Evolutionary conservation across 2,797 vertebrate genomes (phyloP).

Genomic region (Ceyx erithaca): DNA sequence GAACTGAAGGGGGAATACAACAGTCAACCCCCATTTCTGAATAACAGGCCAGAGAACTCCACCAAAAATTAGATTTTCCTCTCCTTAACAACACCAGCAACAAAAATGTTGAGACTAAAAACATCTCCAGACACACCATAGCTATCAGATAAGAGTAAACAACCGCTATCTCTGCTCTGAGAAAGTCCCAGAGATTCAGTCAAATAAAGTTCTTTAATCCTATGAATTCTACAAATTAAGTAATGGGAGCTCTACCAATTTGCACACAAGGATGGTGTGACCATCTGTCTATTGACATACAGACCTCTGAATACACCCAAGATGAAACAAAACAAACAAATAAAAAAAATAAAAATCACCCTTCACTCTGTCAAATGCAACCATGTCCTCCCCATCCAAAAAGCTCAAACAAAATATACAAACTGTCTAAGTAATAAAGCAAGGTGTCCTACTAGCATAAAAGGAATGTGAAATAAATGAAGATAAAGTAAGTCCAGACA

Average conservation of each 20-base stretch:
- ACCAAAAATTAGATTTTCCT: conserved; percentile 19
- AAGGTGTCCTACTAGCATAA: not conserved
- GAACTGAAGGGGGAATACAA: not conserved
- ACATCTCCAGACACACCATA: not conserved
- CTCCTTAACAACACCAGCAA: not conserved
- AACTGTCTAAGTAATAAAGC: not conserved
- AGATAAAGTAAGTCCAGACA: not conserved
- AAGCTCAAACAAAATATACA: not conserved
- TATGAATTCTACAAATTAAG: conserved; percentile 1
- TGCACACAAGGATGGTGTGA: not conserved
- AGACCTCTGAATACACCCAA: not conserved
- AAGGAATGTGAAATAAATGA: not conserved
- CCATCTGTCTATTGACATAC: not conserved
- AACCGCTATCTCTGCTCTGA: not conserved
- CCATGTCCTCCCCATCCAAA: not conserved
- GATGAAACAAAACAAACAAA: not conserved
- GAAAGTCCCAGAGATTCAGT: not conserved
- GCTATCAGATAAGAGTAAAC: conserved; percentile 14
- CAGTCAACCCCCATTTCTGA: not conserved
- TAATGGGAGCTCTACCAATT: not conserved
- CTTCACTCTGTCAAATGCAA: not conserved
- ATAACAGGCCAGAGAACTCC: conserved; percentile 12
- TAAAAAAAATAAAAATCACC: not conserved
- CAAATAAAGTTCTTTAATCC: not conserved
- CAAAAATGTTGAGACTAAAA: conserved; percentile 4